Evolutionary conservation across 2,113 vertebrate species (phyloP).

Genomic region (Cardinalis cardinalis): DNA sequence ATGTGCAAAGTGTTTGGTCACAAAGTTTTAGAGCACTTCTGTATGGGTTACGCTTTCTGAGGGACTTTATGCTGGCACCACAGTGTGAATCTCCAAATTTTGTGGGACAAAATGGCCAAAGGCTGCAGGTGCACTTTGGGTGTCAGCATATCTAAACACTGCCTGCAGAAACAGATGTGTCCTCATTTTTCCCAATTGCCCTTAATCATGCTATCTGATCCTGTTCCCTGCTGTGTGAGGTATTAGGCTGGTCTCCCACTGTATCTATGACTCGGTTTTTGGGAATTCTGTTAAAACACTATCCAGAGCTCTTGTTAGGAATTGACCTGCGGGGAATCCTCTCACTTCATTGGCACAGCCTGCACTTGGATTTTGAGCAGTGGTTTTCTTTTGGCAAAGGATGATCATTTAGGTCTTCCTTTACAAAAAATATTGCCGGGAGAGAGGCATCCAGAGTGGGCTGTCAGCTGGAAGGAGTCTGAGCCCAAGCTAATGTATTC

Average conservation of each 20-base stretch:
- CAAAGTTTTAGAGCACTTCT: not conserved
- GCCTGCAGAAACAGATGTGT: not conserved
- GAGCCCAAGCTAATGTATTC: not conserved
- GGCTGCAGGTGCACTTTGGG: not conserved
- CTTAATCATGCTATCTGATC: not conserved
- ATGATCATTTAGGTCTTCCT: not conserved
- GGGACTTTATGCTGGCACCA: not conserved
- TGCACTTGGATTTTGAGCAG: not conserved
- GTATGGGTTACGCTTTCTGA: not conserved
- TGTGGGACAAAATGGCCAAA: not conserved
- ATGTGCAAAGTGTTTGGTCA: not conserved
- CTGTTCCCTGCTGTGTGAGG: not conserved
- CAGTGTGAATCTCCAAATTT: not conserved
- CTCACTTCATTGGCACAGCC: not conserved
- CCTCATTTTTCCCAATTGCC: not conserved
- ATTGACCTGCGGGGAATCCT: not conserved
- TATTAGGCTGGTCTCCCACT: not conserved
- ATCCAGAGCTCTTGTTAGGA: not conserved
- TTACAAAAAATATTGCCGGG: not conserved
- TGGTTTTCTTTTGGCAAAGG: not conserved
- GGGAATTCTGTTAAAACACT: not conserved
- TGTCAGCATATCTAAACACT: not conserved
- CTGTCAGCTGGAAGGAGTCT: not conserved
- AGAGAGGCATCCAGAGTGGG: not conserved
- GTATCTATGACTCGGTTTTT: rapidly evolving